Conservation (phyloP, 1,140 invertebrate species). For the Aplysia californica region DNA sequence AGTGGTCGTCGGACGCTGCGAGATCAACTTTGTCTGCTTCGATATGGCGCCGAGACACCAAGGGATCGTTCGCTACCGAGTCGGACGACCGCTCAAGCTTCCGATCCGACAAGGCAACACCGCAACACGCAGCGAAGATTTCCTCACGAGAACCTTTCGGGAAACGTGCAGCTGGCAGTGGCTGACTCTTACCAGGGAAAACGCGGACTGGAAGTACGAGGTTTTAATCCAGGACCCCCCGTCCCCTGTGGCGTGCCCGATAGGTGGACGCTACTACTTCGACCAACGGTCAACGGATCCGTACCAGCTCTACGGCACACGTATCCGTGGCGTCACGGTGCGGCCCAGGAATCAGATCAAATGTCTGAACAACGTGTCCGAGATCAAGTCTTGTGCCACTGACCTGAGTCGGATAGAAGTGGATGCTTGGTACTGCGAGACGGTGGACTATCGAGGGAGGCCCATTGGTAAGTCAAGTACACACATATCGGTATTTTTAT, state of each 20-base stretch:
- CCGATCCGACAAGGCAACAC: background rate
- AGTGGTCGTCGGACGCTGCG: conserved; percentile 69
- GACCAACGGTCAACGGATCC: conserved; percentile 85
- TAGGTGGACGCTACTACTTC: conserved; percentile 96
- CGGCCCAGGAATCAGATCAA: conserved; percentile 92
- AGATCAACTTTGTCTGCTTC: conserved; percentile 97
- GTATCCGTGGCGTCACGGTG: conserved; percentile 94
- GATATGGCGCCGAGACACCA: conserved; percentile 96
- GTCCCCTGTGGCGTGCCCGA: conserved; percentile 90
- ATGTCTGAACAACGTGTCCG: conserved; percentile 93
- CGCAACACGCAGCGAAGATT: conserved; percentile 21
- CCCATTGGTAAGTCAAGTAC: too few relatives aligned
- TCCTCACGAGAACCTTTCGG: conserved; percentile 52
- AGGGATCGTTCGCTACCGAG: conserved; percentile 92
- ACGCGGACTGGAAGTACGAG: conserved; percentile 64
- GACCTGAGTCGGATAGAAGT: conserved; percentile 93
- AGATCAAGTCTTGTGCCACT: conserved; percentile 80
- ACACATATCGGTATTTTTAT: too few relatives aligned
- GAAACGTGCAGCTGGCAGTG: conserved; percentile 64
- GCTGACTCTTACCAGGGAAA: conserved; percentile 61
- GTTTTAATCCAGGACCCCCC: conserved; percentile 80
- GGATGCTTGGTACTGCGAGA: conserved; percentile 94
- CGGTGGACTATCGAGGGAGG: conserved; percentile 91
- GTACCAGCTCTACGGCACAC: conserved; percentile 82
- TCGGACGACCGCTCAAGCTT: conserved; percentile 71